Base-by-base conservation (phyloP, 2,888 invertebrate genomes). In the Brachylomia viminalis region DNA sequence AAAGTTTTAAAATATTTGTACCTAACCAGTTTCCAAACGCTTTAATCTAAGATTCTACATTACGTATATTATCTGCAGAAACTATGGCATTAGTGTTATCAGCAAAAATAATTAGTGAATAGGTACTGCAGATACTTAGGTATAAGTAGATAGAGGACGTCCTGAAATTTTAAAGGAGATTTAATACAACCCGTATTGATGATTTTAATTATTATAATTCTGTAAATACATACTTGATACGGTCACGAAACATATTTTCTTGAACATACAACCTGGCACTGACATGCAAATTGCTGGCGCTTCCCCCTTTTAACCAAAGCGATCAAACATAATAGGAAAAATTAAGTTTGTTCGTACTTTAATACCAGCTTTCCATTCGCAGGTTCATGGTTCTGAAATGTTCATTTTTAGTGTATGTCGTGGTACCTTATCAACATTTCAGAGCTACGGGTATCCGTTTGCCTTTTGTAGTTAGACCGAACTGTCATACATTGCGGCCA, bases 391-490 rank as follows among this genome's bases (percentile, higher is more conserved):
- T 62, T 61, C 52, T 54, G 33, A 58, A 64, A 73, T 82, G 62
- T 52, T 47, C 15, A 27, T 64, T 49, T 42, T 17, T 47, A 33
- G 58, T 56, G 38, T 49, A 49, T 49, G 42, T 30, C n/a, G 38
- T 58, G 23, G 47, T 62, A 72, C 59, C 72, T 80, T 66, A 80
- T 72, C 61, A 72, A 81, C 33, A 71, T 82, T 78, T 74, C 68
- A 74, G 64, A 72, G 33, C 49, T 66, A 62, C 47, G 75, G 64
- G 38, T 65, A 73, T 64, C 58, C 33, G 72, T 74, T 38, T 61
- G 47, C 65, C 70, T 72, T 78, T 76, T 75, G 79, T 82, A 82
- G 72, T 65, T 72, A 52, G 71, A 54, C 74, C 45, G 17, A 77
- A 68, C 61, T 75, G 69, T 71, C 85, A 69, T 71, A 68, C 75